Evolutionary conservation across 2,888 invertebrate species (phyloP), one percentile per base, ranked within the genome.

Genomic region (Acanthopleura granulata): DNA sequence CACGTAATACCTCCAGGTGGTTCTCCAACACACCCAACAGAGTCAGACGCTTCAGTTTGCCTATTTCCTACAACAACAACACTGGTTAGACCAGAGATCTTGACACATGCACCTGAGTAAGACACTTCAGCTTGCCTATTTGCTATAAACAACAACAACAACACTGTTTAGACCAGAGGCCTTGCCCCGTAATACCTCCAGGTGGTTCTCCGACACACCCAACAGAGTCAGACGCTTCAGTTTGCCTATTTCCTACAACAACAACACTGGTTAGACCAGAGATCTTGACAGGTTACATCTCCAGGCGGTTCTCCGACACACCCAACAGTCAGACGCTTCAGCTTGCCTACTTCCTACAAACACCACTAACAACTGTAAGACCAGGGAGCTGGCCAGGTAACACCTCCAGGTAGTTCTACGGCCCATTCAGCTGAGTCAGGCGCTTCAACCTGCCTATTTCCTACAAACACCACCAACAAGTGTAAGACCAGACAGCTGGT

Each of bases 11-110:
- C 91, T 97, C 97, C 83, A 99, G 92, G 82, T 94, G 93, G 91
- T 99, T 99, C 91, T 99, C 99, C 74, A 98, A 98, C 76, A 99
- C 95, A 92, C 99, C 99, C 83, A 99, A 92, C 91, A 98, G 98
- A 76, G 95, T 94, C 79, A 99, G 92, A 84, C 95, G 95, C 89
- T 94, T 94, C 81, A 99, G 92, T 85, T 95, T 94, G 62, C 98
- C 98, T 82, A 99, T 95, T 93, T 98, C 96, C 92, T 93, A 88
- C 0, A 40, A n/a, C n/a, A n/a, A 40, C 40, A 40, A 40, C 40
- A 40, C 40, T 6, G 40, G 40, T n/a, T n/a, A 99, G 93, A 72
- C 98, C 97, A 62, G 97, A 95, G 78, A 99, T 95, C 91, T 98
- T 74, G 98, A 98, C 76, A 99, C 95, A 92, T 99, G 99, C 83